Evolutionary conservation across 2,888 invertebrate genomes (phyloP).

Genomic region (Acrocyrtus sp.): DNA sequence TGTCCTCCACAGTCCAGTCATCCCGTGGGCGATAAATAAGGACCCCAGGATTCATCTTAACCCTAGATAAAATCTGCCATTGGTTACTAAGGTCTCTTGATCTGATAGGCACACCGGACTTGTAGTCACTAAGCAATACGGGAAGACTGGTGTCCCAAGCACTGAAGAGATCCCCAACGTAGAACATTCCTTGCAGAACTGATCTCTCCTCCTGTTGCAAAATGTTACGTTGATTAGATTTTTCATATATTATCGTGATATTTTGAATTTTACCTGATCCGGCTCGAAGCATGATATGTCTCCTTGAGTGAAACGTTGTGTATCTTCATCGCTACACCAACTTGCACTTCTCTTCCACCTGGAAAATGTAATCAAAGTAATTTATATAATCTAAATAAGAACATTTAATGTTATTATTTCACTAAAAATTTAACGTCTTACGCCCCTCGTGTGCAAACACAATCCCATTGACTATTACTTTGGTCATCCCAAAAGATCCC

Average conservation of each 20-base stretch:
- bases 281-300: conserved; percentile 49
- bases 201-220: conserved; percentile 17
- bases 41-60: conserved; percentile 34
- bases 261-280: conserved; percentile 35
- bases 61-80: conserved; percentile 35
- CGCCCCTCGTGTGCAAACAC: conserved; percentile 57
- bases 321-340: conserved; percentile 50
- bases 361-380: not conserved
- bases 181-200: conserved; percentile 44
- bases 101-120: conserved; percentile 41
- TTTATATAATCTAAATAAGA: not conserved
- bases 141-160: conserved; percentile 49
- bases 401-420: not conserved
- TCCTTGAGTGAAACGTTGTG: conserved; percentile 44
- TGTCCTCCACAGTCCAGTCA: conserved; percentile 46
- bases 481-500: conserved; percentile 52
- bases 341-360: conserved; percentile 48
- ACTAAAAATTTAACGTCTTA: conserved; percentile 24
- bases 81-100: conserved; percentile 29
- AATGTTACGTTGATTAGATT: not conserved
- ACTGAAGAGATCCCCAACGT: conserved; percentile 50
- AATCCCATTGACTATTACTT: conserved; percentile 51
- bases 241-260: not conserved
- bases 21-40: conserved; percentile 49
- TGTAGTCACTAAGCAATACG: conserved; percentile 45